Percentiles rank a stretch among this genome's conserved stretches.
Conservation (phyloP, 2,113 vertebrate species). For the Clarias macrocephalus region DNA sequence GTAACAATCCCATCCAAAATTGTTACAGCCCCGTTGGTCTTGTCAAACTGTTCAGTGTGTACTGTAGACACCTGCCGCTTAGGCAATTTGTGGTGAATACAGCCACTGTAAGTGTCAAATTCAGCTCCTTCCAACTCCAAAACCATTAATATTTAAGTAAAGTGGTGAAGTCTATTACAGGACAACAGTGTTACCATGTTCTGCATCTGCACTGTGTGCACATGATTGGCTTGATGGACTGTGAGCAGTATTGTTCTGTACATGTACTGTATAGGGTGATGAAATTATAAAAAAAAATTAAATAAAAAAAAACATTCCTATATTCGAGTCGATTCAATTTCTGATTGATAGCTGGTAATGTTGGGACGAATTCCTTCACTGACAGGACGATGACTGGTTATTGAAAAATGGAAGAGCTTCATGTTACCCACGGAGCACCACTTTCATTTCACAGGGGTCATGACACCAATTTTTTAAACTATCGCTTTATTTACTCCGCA, state of each 20-base stretch:
- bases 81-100: neutral
- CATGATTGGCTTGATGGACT: neutral
- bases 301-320: no score
- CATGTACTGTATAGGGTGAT: neutral
- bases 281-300: no score
- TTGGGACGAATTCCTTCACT: constrained; percentile 22
- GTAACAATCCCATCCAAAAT: constrained; percentile 39
- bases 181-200: neutral
- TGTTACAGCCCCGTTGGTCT: constrained; percentile 26
- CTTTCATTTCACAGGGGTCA: constrained; percentile 55
- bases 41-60: constrained; percentile 29
- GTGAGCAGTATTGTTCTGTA: neutral
- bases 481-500: constrained; percentile 51
- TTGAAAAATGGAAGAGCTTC: constrained; percentile 48
- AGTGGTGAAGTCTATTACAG: neutral
- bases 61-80: neutral
- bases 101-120: neutral
- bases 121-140: neutral
- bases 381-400: constrained; percentile 44
- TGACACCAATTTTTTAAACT: constrained; percentile 54
- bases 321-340: constrained; percentile 12
- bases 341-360: constrained; percentile 39
- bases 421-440: constrained; percentile 40
- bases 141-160: neutral
- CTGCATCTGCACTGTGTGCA: no score